Evolutionary conservation across 2,888 invertebrate genomes (phyloP), one percentile per base, ranked within the genome.

Genomic region (Copidosoma aretas): DNA sequence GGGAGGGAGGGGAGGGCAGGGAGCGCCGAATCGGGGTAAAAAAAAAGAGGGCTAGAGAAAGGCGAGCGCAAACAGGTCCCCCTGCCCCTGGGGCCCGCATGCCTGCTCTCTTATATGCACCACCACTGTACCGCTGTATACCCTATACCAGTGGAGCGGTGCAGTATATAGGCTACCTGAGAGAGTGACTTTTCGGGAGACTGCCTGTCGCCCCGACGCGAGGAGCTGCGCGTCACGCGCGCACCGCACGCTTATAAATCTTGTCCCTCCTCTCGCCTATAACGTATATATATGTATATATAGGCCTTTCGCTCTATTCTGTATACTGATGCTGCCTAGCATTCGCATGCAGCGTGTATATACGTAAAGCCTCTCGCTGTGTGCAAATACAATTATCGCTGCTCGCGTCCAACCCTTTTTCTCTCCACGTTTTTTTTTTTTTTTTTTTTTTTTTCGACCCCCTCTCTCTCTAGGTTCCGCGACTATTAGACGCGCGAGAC

Each of bases 341-440:
- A n/a, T n/a, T n/a, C n/a, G n/a, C n/a, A n/a, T n/a, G n/a, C n/a
- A n/a, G n/a, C n/a, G n/a, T 64, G 64, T 43, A 32, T 32, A 32
- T 32, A 32, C 32, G 32, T 32, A 32, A 32, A 32, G 68, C 68
- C 60, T 64, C 51, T 68, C 53, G 61, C 65, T 69, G 62, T 65
- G 62, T 62, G 65, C 69, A 69, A 65, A 69, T 69, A 69, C 65
- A 69, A 69, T 69, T 65, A 69, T 69, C 65, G 49, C 69, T 24
- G 62, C 25, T 24, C 56, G 32, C 32, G 61, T 24, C 19, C 51
- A 46, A 59, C 63, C 49, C 60, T 59, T 58, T 59, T 57, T 60
- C 19, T 61, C 22, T 46, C 21, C 19, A 57, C n/a, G n/a, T n/a
- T 53, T 19, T 43, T n/a, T 51, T 58, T 24, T 49, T 25, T 39